Evolutionary conservation across 1,140 invertebrate species (phyloP).

Genomic region (Agrilus planipennis): DNA sequence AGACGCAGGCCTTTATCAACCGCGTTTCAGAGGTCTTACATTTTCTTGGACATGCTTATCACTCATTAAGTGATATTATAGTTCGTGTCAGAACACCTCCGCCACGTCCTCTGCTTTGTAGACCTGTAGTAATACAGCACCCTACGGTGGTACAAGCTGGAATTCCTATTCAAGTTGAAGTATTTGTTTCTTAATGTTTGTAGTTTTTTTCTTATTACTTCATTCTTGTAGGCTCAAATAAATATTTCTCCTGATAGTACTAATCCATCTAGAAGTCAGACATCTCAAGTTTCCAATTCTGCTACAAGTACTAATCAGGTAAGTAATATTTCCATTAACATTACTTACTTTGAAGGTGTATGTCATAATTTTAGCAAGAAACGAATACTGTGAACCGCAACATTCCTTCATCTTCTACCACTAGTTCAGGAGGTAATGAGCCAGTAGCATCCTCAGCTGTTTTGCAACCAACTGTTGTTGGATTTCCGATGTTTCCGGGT

Average conservation of each 20-base stretch:
- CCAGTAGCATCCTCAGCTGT: conserved; percentile 2
- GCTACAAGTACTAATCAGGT: conserved; percentile 21
- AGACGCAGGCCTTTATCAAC: conserved; percentile 53
- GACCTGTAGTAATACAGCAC: conserved; percentile 62
- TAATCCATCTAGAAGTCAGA: neutral
- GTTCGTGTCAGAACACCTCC: conserved; percentile 54
- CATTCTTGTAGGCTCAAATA: conserved; percentile 37
- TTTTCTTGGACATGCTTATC: conserved; percentile 73
- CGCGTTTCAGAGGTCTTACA: conserved; percentile 69
- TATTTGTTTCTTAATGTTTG: conserved; percentile 12
- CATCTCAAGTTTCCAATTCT: conserved; percentile 19
- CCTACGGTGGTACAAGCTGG: conserved; percentile 45
- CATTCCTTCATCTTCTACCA: conserved; percentile 10
- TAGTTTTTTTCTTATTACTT: conserved; percentile 4
- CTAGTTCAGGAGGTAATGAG: conserved; percentile 10
- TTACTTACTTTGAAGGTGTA: too few species aligned
- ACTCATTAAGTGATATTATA: conserved; percentile 76
- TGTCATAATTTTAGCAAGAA: too few species aligned
- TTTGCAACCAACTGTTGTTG: conserved; percentile 7
- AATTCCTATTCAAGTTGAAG: conserved; percentile 54
- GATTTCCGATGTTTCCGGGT: conserved; percentile 12
- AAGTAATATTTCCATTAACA: too few species aligned
- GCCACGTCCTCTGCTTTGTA: conserved; percentile 56
- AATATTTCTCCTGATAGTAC: conserved; percentile 31
- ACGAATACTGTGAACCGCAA: too few species aligned